phyloP scores from a whole-genome alignment of 2,797 vertebrate genomes.

The Vultur gryphus region DNA sequence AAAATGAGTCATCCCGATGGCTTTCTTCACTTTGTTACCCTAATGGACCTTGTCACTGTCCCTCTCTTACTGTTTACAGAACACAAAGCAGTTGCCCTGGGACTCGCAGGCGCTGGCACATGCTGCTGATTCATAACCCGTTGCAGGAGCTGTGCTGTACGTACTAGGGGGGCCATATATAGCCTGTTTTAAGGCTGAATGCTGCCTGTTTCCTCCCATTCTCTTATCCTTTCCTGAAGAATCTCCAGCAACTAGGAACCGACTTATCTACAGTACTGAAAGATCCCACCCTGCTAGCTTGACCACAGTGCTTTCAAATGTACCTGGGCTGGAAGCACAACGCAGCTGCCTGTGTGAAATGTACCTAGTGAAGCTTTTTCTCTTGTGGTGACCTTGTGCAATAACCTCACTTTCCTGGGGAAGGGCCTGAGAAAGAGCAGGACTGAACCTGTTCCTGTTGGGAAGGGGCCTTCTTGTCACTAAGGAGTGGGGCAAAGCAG shows the following conservation, averaged over 20 bases:
- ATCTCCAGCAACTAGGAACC: background rate
- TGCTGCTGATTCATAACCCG: background rate
- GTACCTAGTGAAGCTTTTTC: background rate
- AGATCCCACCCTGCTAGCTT: background rate
- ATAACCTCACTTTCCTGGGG: background rate
- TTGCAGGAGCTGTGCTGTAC: background rate
- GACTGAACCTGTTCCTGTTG: background rate
- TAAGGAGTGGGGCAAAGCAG: background rate
- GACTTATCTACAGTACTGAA: background rate
- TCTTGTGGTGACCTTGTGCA: background rate
- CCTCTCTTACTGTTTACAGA: background rate
- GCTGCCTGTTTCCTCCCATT: background rate
- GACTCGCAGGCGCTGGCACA: rapidly evolving
- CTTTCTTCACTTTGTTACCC: background rate
- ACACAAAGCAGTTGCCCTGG: background rate
- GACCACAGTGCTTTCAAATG: background rate
- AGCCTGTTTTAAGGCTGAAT: background rate
- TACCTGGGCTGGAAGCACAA: background rate
- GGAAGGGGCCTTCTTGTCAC: background rate
- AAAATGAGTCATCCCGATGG: background rate
- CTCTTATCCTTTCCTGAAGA: background rate
- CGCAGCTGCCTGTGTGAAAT: background rate
- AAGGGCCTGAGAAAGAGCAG: background rate
- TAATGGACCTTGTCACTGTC: background rate
- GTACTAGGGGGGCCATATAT: background rate